phyloP scores from a whole-genome alignment of 2,797 vertebrate species.

The Betta splendens region DNA sequence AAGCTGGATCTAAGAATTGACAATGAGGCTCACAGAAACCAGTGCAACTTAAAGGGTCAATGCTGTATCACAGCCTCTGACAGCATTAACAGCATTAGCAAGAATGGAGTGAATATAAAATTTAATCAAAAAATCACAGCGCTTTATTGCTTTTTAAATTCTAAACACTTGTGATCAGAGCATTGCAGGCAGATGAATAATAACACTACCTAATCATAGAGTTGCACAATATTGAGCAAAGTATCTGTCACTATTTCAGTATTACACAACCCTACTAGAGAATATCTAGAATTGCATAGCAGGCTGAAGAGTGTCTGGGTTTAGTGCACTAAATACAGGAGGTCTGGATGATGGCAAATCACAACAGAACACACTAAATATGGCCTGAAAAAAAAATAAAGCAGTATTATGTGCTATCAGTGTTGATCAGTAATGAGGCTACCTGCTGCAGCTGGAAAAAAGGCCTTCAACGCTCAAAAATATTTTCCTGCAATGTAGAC shows the following conservation, averaged over 20 bases:
- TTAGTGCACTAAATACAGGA: not conserved
- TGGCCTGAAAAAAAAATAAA: constrained; percentile 5
- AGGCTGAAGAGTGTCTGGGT: constrained; percentile 19
- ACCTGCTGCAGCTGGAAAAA: constrained; percentile 28
- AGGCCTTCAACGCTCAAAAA: constrained; percentile 18
- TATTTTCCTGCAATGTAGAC: constrained; percentile 48
- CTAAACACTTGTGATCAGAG: too few species aligned
- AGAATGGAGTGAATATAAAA: not conserved
- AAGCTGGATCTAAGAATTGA: constrained; percentile 10
- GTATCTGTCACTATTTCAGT: constrained; percentile 9
- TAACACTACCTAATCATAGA: not conserved
- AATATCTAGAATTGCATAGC: constrained; percentile 21
- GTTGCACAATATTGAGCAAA: not conserved
- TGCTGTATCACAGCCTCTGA: constrained; percentile 29
- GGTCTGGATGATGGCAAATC: not conserved
- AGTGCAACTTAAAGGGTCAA: constrained; percentile 20
- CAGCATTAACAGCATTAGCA: constrained; percentile 23
- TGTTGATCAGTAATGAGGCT: constrained; percentile 25
- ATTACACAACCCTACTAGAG: not conserved
- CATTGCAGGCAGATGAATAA: not conserved
- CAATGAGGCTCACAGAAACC: constrained; percentile 5
- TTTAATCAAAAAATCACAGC: not conserved
- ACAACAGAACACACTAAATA: constrained; percentile 1
- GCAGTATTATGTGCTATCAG: constrained; percentile 12
- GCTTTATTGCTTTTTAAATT: not conserved